Conservation (phyloP, 1,140 invertebrate genomes). For the Zaprionus nigranus region DNA sequence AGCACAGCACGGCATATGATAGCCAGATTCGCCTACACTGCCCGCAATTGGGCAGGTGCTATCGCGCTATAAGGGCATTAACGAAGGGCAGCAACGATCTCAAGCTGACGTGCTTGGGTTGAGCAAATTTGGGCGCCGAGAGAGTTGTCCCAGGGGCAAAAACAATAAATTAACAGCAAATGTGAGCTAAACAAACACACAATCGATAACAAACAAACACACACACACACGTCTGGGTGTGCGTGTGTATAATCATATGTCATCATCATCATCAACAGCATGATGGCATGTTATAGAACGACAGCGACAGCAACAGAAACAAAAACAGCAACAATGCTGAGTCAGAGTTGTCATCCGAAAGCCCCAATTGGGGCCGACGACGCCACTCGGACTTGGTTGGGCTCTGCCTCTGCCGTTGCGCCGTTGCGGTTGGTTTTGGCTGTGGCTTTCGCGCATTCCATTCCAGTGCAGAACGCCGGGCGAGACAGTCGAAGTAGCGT, state of each 20-base stretch:
- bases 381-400: slow-evolving; percentile 12
- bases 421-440: slow-evolving; percentile 21
- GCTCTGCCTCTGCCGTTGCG: slow-evolving; percentile 2
- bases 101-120: slow-evolving; percentile 10
- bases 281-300: slow-evolving; percentile 59
- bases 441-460: slow-evolving; percentile 65
- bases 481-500: slow-evolving; percentile 46
- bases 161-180: slow-evolving; percentile 50
- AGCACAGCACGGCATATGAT: slow-evolving; percentile 13
- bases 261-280: slow-evolving; percentile 51
- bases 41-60: neutral
- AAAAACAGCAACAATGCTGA: slow-evolving; percentile 50
- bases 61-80: slow-evolving; percentile 33
- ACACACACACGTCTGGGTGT: slow-evolving; percentile 20
- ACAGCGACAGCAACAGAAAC: slow-evolving; percentile 20
- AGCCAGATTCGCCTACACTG: slow-evolving; percentile 32
- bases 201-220: slow-evolving; percentile 60
- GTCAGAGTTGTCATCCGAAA: slow-evolving; percentile 61
- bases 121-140: slow-evolving; percentile 25
- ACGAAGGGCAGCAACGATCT: slow-evolving; percentile 12
- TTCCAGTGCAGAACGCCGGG: slow-evolving; percentile 75
- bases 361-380: slow-evolving; percentile 38
- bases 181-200: slow-evolving; percentile 45
- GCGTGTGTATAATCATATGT: slow-evolving; percentile 54
- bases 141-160: slow-evolving; percentile 33